These are phyloP conservation scores for Calypte anna DNA, from an alignment of 2,113 vertebrate genomes.

Conservation along the genomic window DNA sequence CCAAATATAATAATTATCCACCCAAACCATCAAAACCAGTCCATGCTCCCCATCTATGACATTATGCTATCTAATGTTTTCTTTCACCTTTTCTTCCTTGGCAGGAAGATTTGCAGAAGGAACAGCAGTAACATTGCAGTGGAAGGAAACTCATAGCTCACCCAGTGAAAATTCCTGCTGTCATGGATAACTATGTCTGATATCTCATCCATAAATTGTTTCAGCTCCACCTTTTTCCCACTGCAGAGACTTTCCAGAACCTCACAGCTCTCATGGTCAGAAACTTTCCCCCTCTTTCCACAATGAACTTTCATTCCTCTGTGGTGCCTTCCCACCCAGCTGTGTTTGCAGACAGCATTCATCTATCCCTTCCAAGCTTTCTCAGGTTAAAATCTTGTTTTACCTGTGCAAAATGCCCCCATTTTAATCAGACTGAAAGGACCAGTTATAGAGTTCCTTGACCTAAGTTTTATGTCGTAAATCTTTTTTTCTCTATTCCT, in stretches of 20 bases:
- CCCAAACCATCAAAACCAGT: background rate
- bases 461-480: background rate
- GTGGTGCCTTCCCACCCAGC: background rate
- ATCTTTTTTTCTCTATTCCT: background rate
- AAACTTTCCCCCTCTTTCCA: background rate
- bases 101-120: background rate
- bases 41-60: background rate
- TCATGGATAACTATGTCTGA: background rate
- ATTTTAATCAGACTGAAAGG: background rate
- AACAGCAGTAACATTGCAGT: background rate
- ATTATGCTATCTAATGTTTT: background rate
- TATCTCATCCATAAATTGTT: background rate
- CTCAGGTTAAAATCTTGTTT: background rate
- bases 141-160: background rate
- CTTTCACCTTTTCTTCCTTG: background rate
- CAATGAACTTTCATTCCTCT: background rate
- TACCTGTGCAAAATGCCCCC: background rate
- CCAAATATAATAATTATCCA: background rate
- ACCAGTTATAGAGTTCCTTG: background rate
- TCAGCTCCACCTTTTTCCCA: background rate
- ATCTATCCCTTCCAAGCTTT: background rate
- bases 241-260: background rate
- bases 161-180: background rate
- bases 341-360: background rate
- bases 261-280: background rate